phyloP scores from a whole-genome alignment of 2,888 invertebrate genomes.

The Eupithecia inturbata region DNA sequence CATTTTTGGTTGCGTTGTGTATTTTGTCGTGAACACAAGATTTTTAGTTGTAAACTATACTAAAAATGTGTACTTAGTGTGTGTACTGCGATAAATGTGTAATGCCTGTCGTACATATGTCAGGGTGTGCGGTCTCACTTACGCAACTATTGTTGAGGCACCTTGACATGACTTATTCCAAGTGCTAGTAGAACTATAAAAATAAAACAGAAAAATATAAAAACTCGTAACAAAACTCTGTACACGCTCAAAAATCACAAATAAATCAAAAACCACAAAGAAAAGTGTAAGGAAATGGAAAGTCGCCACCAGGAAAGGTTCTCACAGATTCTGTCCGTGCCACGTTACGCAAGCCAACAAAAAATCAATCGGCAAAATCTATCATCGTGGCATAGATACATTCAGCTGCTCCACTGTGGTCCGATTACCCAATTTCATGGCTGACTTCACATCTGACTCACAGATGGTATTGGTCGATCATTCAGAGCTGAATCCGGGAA shows the following conservation, averaged over 20 bases:
- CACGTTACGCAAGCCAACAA: slow-evolving; percentile 11
- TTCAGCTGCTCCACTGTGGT: slow-evolving; percentile 4
- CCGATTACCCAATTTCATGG: slow-evolving; percentile 35
- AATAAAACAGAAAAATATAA: too few species aligned
- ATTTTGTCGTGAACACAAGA: too few species aligned
- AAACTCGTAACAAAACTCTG: neutral
- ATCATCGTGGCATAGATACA: neutral
- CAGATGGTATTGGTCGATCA: neutral
- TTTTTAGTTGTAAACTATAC: too few species aligned
- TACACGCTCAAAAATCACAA: neutral
- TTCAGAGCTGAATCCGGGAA: slow-evolving; percentile 13
- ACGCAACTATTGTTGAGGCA: too few species aligned
- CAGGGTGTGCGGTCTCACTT: too few species aligned
- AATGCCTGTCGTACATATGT: too few species aligned
- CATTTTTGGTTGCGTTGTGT: too few species aligned
- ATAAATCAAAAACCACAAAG: neutral
- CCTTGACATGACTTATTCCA: too few species aligned
- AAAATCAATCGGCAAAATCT: slow-evolving; percentile 16
- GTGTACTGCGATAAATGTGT: too few species aligned
- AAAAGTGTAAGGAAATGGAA: slow-evolving; percentile 7
- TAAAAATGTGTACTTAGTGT: too few species aligned
- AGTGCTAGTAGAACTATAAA: too few species aligned
- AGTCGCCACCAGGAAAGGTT: neutral
- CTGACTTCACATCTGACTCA: slow-evolving; percentile 33
- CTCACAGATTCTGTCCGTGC: neutral